Base-by-base conservation (phyloP, 2,113 vertebrate species). In the Mesitornis unicolor region DNA sequence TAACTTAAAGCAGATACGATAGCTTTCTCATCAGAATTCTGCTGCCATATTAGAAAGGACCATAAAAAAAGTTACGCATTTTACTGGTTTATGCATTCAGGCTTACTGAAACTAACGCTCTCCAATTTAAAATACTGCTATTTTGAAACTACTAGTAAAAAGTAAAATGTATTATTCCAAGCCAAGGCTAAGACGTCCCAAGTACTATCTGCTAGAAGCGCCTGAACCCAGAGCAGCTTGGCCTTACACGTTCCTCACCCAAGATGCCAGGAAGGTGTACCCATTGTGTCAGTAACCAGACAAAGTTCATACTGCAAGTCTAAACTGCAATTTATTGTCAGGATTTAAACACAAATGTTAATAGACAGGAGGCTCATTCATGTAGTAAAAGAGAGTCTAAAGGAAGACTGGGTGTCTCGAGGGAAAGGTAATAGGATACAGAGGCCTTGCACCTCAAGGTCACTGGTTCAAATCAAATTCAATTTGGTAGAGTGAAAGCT, bases 391-490 rank as follows among this genome's bases (percentile, higher is more conserved):
- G 51, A 73, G 38, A 60, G 56, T 3, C 12, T 6, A 56, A n/a
- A 75, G 61, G 43, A 90, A 31, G 48, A 76, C 0, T 47, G 38
- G 3, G 18, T 18, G 48, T 63, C 87, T 67, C 77, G 36, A 67
- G 51, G 77, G 74, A 92, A 95, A 88, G 74, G 85, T 70, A 90
- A 95, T 28, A 53, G 33, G 79, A 83, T 87, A 71, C 6, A 1
- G 2, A n/a, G 68, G 53, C n/a, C 75, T 77, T 47, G 75, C 65
- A 94, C 69, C 67, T 95, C 77, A 48, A 78, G 77, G 89, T 95
- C 91, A 93, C 2, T 12, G 73, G 87, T 83, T 95, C 89, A 95
- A 96, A 86, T 87, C 83, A 92, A 90, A 86, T 73, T 93, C 91
- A 89, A 47, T 91, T 85, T 87, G 74, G 83, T 38, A 63, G 61